Evolutionary conservation across 2,888 invertebrate genomes (phyloP).

Genomic region (Leucophenga maculata): DNA sequence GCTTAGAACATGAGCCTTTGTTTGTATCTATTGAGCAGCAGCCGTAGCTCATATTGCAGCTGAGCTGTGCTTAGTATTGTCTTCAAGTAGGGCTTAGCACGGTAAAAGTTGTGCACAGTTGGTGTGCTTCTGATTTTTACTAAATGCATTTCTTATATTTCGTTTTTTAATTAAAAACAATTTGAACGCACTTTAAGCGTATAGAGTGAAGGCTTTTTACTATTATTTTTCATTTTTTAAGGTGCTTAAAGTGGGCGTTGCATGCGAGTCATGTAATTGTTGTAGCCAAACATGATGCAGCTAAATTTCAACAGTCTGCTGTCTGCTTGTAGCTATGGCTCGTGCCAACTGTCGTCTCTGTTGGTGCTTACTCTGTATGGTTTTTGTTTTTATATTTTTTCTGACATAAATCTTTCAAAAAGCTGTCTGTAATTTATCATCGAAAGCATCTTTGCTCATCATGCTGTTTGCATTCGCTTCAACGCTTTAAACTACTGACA

Average conservation of each 20-base stretch:
- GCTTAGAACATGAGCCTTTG: too few species aligned
- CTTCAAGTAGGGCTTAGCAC: neutral
- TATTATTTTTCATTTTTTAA: neutral
- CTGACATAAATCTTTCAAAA: conserved; percentile 19
- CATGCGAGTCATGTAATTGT: conserved; percentile 20
- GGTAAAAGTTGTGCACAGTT: neutral
- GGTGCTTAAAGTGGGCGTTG: conserved; percentile 26
- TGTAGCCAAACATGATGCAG: conserved; percentile 22
- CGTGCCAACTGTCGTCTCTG: conserved; percentile 59
- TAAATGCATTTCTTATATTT: conserved; percentile 23
- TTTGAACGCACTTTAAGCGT: conserved; percentile 19
- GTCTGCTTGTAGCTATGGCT: conserved; percentile 53
- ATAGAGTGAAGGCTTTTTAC: neutral
- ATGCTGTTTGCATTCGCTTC: neutral
- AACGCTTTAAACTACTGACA: too few species aligned
- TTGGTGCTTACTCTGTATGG: conserved; percentile 38
- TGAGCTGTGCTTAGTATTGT: too few species aligned
- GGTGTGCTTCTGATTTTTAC: neutral
- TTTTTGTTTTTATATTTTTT: neutral
- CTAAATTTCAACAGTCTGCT: conserved; percentile 18
- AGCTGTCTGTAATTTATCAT: conserved; percentile 53
- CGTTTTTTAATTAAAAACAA: conserved; percentile 57
- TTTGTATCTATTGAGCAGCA: too few species aligned
- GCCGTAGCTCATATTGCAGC: too few species aligned
- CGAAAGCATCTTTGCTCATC: conserved; percentile 45